Evolutionary conservation across 1,140 invertebrate species (phyloP).

Genomic region (Lethrus apterus): DNA sequence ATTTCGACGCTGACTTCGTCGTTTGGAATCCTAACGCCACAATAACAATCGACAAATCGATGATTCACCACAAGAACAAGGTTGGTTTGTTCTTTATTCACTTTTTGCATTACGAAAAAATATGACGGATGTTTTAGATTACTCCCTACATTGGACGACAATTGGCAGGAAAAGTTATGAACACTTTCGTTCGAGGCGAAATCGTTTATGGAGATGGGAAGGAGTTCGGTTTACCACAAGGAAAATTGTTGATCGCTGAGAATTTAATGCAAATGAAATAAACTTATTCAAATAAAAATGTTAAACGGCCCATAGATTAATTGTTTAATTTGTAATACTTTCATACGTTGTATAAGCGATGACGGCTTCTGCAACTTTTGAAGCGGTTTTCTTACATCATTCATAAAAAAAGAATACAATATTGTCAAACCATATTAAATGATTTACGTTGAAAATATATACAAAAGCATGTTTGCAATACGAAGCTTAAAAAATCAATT

Average conservation of each 20-base stretch:
- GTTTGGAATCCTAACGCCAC: slow-evolving; percentile 58
- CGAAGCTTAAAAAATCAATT: too few relatives aligned
- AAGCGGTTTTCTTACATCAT: too few relatives aligned
- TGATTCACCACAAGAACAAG: slow-evolving; percentile 54
- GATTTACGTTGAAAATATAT: too few relatives aligned
- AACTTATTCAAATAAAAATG: too few relatives aligned
- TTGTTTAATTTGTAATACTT: too few relatives aligned
- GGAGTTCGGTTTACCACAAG: slow-evolving; percentile 38
- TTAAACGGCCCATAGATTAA: too few relatives aligned
- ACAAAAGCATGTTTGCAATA: too few relatives aligned
- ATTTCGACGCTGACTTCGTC: slow-evolving; percentile 66
- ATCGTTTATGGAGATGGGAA: slow-evolving; percentile 46
- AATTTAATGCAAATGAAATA: too few relatives aligned
- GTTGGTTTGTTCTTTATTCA: slow-evolving; percentile 30
- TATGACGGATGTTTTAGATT: slow-evolving; percentile 37
- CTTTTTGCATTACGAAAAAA: slow-evolving; percentile 30
- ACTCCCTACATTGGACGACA: slow-evolving; percentile 51
- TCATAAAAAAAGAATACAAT: too few relatives aligned
- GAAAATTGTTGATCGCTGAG: slow-evolving; percentile 31
- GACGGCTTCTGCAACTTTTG: too few relatives aligned
- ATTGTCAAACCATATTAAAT: too few relatives aligned
- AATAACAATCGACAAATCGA: slow-evolving; percentile 46
- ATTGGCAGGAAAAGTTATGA: slow-evolving; percentile 49
- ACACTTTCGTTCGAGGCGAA: slow-evolving; percentile 52
- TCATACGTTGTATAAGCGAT: too few relatives aligned